A percentile compares a stretch with the other conserved stretches of the same genome.
Conservation (phyloP, 2,113 vertebrate species). For the Excalfactoria chinensis region DNA sequence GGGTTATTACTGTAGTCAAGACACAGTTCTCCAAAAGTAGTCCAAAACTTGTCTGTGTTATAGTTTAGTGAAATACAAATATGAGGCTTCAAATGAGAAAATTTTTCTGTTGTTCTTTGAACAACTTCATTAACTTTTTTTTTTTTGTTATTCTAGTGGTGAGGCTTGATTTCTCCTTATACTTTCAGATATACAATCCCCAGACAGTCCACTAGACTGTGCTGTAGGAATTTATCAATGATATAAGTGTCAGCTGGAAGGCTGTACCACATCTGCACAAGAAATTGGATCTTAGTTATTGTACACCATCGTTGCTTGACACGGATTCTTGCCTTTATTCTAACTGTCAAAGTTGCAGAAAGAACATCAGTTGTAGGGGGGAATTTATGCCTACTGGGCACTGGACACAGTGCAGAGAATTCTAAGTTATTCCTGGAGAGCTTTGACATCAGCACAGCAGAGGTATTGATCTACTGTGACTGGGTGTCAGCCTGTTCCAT, state of each 20-base stretch:
- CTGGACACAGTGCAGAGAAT: background rate
- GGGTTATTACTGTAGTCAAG: background rate
- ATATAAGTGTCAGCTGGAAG: background rate
- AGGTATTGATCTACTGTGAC: background rate
- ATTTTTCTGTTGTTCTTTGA: background rate
- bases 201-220: background rate
- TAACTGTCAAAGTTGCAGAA: background rate
- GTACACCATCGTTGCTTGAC: background rate
- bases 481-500: background rate
- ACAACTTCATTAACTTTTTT: background rate
- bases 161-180: background rate
- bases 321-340: background rate
- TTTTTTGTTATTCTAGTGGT: background rate
- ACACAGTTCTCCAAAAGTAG: background rate
- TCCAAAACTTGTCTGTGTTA: background rate
- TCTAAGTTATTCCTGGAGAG: background rate
- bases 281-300: background rate
- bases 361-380: background rate
- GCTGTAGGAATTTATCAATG: background rate
- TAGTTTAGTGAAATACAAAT: background rate
- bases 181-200: background rate
- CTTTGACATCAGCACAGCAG: background rate
- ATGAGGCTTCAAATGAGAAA: background rate
- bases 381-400: background rate
- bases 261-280: background rate